These are phyloP conservation scores for Drosophila guanche DNA, from an alignment of 1,140 invertebrate genomes.

Conservation along the genomic window DNA sequence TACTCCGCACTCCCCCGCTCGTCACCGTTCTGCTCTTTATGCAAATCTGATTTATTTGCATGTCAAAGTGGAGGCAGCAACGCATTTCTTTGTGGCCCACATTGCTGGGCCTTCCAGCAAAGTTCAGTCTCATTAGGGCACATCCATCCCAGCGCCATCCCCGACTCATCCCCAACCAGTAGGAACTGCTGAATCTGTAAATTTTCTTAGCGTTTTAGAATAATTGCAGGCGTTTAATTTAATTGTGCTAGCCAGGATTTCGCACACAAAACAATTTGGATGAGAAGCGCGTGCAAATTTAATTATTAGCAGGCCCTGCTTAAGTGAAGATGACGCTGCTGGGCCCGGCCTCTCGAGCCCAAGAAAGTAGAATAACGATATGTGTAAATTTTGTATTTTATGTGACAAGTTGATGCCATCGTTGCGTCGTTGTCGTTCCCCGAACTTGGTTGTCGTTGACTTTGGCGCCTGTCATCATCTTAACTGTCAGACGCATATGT, in stretches of 20 bases:
- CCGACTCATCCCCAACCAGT: slow-evolving; percentile 8
- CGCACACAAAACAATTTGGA: slow-evolving; percentile 55
- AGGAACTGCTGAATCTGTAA: slow-evolving; percentile 51
- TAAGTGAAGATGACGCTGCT: slow-evolving; percentile 63
- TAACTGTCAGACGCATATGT: slow-evolving; percentile 66
- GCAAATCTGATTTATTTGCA: slow-evolving; percentile 83
- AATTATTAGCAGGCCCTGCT: slow-evolving; percentile 65
- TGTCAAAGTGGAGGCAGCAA: slow-evolving; percentile 70
- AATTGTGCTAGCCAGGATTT: slow-evolving; percentile 73
- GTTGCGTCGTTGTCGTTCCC: not conserved
- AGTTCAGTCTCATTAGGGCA: slow-evolving; percentile 66
- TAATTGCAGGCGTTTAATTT: slow-evolving; percentile 81
- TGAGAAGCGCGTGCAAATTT: slow-evolving; percentile 72
- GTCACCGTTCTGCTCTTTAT: slow-evolving; percentile 49
- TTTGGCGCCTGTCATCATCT: slow-evolving; percentile 59
- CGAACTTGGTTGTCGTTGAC: slow-evolving; percentile 14
- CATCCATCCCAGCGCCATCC: not conserved
- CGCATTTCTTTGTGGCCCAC: slow-evolving; percentile 29
- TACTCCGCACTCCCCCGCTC: slow-evolving; percentile 5
- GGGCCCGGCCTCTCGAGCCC: not conserved
- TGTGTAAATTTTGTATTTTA: slow-evolving; percentile 50
- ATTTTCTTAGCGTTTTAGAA: slow-evolving; percentile 73
- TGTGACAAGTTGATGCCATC: slow-evolving; percentile 48
- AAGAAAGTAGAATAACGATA: slow-evolving; percentile 21
- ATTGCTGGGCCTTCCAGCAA: slow-evolving; percentile 37